Evolutionary conservation across 2,113 vertebrate genomes (phyloP), one percentile per base, ranked within the genome.

Genomic region (Elgaria multicarinata): DNA sequence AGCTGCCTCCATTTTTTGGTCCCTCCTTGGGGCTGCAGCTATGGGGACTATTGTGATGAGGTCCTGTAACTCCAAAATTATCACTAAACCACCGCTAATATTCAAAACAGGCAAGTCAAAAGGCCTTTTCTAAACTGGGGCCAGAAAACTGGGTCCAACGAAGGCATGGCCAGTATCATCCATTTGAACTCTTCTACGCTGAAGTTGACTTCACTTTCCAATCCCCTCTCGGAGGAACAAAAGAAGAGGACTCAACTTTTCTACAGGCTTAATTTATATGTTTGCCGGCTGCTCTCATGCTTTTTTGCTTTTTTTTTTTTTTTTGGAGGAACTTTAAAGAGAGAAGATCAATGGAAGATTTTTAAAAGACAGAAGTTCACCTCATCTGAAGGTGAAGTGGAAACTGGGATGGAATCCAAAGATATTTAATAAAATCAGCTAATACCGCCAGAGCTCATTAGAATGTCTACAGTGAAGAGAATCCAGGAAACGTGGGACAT

Each of bases 401-500:
- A 96, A 96, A 95, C 96, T 94, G 92, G 97, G 96, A 92, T 92
- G 93, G 82, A 85, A 92, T 96, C 96, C 97, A 97, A 96, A 97
- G 95, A 92, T 87, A 91, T 94, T 96, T 93, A 94, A 94, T 94
- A 93, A 96, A 96, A 95, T 93, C 93, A 95, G 91, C 94, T 92
- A 95, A 94, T 88, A 91, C 85, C 94, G 74, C 93, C 93, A 94
- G 93, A 95, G 92, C 95, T 95, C 93, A 94, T 96, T 92, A 95
- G 83, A 91, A 91, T 36, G 71, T 83, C 87, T 75, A 58, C 7
- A 12, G 69, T 7, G 36, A 66, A 88, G 87, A 88, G 36, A 62
- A 74, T 8, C 12, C 28, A 31, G 42, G 50, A 72, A 82, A 74
- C 36, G 8, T 6, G 46, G 78, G 67, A 26, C 36, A n/a, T 4